phyloP scores from a whole-genome alignment of 2,888 invertebrate genomes.

The Aphidoletes aphidimyza region DNA sequence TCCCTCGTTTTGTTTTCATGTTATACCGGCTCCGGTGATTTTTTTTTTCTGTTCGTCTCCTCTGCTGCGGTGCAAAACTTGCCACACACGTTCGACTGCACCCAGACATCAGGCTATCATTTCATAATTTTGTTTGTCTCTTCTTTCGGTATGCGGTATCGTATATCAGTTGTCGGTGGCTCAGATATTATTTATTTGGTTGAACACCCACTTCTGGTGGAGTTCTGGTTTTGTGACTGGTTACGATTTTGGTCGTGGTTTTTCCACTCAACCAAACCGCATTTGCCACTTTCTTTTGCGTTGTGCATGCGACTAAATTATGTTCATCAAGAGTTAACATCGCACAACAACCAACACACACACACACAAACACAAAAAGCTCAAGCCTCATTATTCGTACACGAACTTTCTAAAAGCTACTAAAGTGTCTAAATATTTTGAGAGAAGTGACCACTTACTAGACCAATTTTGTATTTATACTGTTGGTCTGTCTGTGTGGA shows the following conservation, averaged over 20 bases:
- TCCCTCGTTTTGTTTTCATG: background rate
- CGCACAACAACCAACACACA: background rate
- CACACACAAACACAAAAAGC: too few relatives aligned
- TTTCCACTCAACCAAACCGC: background rate
- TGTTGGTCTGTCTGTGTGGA: too few relatives aligned
- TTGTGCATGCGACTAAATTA: background rate
- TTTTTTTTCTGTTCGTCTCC: background rate
- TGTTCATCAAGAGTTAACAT: background rate
- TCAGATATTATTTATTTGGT: slow-evolving; percentile 33
- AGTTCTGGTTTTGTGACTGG: background rate
- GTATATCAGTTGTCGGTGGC: slow-evolving; percentile 24
- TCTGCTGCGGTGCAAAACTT: background rate
- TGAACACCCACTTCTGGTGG: background rate
- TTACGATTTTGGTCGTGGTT: background rate
- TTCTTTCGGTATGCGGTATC: slow-evolving; percentile 24
- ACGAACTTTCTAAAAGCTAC: background rate
- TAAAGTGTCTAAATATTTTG: background rate
- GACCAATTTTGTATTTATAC: background rate
- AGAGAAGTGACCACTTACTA: background rate
- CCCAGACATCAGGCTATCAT: slow-evolving; percentile 41
- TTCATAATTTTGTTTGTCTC: slow-evolving; percentile 49
- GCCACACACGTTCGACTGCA: slow-evolving; percentile 14
- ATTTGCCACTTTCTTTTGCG: background rate
- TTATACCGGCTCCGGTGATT: background rate
- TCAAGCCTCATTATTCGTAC: background rate